Evolutionary conservation across 1,140 invertebrate species (phyloP).

Genomic region (Saccostrea echinata): DNA sequence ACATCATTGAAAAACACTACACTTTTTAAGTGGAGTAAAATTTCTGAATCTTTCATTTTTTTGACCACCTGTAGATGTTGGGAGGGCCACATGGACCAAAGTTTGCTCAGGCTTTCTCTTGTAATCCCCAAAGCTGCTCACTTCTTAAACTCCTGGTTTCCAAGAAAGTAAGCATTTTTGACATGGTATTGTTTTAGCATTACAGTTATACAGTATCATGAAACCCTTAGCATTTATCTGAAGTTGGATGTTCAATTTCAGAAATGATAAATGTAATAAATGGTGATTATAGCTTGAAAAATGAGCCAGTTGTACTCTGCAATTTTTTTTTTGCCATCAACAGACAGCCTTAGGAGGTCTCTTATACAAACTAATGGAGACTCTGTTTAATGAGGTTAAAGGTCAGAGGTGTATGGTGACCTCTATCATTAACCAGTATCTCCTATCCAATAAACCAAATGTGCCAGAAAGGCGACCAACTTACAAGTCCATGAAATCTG

Average conservation of each 20-base stretch:
- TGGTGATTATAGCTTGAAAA: no score
- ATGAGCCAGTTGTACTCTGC: no score
- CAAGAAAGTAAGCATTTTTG: slow-evolving; percentile 69
- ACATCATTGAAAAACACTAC: no score
- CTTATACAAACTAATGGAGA: slow-evolving; percentile 54
- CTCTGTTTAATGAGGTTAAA: slow-evolving; percentile 22
- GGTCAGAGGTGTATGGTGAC: slow-evolving; percentile 58
- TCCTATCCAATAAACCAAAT: slow-evolving; percentile 43
- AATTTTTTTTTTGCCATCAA: neutral
- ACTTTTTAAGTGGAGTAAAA: neutral
- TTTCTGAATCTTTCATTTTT: neutral
- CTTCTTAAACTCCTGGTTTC: slow-evolving; percentile 72
- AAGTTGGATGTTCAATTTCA: neutral
- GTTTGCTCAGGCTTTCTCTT: slow-evolving; percentile 65
- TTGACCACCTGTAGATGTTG: slow-evolving; percentile 55
- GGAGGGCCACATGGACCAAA: slow-evolving; percentile 56
- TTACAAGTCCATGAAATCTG: slow-evolving; percentile 12
- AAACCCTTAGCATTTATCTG: neutral
- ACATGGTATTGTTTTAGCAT: neutral
- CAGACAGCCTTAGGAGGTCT: slow-evolving; percentile 37
- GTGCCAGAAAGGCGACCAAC: neutral
- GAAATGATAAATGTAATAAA: no score
- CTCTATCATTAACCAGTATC: slow-evolving; percentile 59
- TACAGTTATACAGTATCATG: neutral
- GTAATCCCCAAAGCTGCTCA: slow-evolving; percentile 65